Evolutionary conservation across 2,888 invertebrate species (phyloP), one percentile per base, ranked within the genome.

Genomic region (Pandemis cinnamomeana): DNA sequence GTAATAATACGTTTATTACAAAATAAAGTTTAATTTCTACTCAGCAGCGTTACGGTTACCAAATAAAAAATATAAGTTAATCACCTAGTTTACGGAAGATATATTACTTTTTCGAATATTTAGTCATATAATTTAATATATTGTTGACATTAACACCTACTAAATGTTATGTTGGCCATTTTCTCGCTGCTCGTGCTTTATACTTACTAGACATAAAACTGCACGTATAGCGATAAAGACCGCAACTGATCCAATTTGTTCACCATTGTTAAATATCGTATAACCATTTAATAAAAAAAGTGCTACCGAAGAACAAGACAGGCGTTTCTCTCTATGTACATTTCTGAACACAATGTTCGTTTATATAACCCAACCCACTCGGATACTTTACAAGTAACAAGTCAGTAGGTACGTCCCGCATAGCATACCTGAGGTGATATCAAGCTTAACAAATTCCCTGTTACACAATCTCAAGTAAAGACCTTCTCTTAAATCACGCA

Each of bases 401-500:
- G 15, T 7, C 1, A 36, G 15, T n/a, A n/a, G n/a, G n/a, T 8
- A 62, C 42, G 10, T 62, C 10, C 15, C 42, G 7, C 8, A 42
- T n/a, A 61, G 8, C 13, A 42, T 62, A 11, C 44, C 20, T 8
- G 20, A 44, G 7, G 20, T 20, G 27, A 58, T 63, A 66, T 36
- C 66, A 66, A 36, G 36, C 66, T 51, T 46, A 66, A 63, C 44
- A 44, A 15, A 46, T 27, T 36, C 66, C 51, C 46, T 51, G 51
- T 66, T 66, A 51, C 51, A 44, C 64, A 27, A 67, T 13, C 67
- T 51, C 48, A 27, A 64, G 48, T 64, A 27, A 41, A 67, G 67
- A 67, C 36, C 53, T 66, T 51, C 46, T 63, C 68, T 55, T 44
- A 55, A 74, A 74, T 71, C 61, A 70, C 46, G 71, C 61, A 41